phyloP scores from a whole-genome alignment of 2,113 vertebrate genomes.

The Eleginops maclovinus region DNA sequence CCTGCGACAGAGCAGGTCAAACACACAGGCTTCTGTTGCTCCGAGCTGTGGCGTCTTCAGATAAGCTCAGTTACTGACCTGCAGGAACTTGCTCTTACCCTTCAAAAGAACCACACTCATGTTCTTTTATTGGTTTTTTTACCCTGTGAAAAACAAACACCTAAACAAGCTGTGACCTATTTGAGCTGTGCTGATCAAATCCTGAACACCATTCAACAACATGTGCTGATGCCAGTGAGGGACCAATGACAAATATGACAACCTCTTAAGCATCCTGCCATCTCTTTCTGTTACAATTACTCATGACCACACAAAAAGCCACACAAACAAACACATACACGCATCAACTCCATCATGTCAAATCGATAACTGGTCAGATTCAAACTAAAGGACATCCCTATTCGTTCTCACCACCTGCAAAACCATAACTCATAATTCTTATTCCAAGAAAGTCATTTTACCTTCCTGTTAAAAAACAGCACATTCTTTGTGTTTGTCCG shows the following conservation, averaged over 20 bases:
- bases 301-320: constrained; percentile 21
- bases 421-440: constrained; percentile 5
- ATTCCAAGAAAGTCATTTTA: constrained; percentile 45
- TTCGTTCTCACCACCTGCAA: constrained; percentile 15
- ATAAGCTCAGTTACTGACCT: constrained; percentile 82
- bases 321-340: constrained; percentile 27
- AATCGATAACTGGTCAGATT: constrained; percentile 30
- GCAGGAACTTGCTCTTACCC: constrained; percentile 80
- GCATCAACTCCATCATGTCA: not conserved
- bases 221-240: constrained; percentile 49
- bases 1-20: constrained; percentile 57
- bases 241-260: constrained; percentile 50
- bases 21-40: constrained; percentile 69
- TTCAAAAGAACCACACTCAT: constrained; percentile 63
- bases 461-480: constrained; percentile 60
- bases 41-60: constrained; percentile 68
- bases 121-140: constrained; percentile 37
- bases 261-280: constrained; percentile 48
- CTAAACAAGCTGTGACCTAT: constrained; percentile 62
- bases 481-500: constrained; percentile 77
- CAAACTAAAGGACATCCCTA: constrained; percentile 30
- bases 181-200: constrained; percentile 62
- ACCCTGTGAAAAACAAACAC: constrained; percentile 78
- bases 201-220: constrained; percentile 47
- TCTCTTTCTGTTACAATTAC: constrained; percentile 26